Base-by-base conservation (phyloP, 2,888 invertebrate species). In the Pyrocoelia pectoralis region DNA sequence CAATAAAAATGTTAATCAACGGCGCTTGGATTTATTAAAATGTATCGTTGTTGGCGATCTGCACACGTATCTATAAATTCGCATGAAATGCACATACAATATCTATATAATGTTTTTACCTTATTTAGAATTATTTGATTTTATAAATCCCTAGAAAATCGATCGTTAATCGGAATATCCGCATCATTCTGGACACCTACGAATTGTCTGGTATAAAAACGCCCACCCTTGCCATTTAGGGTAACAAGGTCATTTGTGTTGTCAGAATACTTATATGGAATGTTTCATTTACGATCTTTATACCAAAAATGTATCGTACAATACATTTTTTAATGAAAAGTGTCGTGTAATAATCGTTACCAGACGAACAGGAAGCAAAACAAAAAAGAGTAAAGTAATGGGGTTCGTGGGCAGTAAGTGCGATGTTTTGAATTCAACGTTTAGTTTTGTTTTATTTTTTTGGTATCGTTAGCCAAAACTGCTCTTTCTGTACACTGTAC, bases 241-340 rank as follows among this genome's bases (percentile, higher is more conserved):
- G 58, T 55, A 56, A 63, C 58, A 59, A 63, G 63, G 63, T 63
- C 46, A 55, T n/a, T 53, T 55, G 33, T 46, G 54, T 63, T 59
- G 55, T 58, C 18, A 48, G 40, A 46, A 46, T 18, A 10, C 46
- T 17, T 46, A 46, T 46, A 46, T 17, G 46, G 46, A 46, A 17
- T 46, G 15, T 18, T 17, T 46, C 8, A 46, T 3, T 17, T 18
- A 8, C 17, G 17, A 12, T 33, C 2, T 33, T 33, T 3, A 33
- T 33, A 33, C 2, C 2, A 33, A 33, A 33, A 33, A 8, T 33
- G 24, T 24, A 24, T 24, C 24, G 6, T 6, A n/a, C 6, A 24
- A 24, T 3, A 6, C 3, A 24, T 24, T 24, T 24, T 6, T 24
- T 24, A 24, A 24, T 24, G 24, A 24, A 24, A 24, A 24, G 24